Percentiles rank a stretch among this genome's conserved stretches.
phyloP scores from a whole-genome alignment of 2,888 invertebrate genomes.

The Archips crataeganus region DNA sequence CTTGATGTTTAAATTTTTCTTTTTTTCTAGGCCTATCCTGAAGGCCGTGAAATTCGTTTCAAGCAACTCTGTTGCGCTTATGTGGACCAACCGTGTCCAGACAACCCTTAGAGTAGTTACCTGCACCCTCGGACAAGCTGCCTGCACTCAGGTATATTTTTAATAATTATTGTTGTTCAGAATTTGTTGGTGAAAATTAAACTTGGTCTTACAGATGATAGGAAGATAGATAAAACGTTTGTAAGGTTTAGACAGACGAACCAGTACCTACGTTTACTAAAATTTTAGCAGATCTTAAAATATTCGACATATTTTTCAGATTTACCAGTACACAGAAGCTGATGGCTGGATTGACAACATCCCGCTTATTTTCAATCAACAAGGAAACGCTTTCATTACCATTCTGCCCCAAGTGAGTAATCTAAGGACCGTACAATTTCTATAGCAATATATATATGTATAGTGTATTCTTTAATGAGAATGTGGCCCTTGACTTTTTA shows the following conservation, averaged over 20 bases:
- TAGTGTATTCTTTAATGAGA: too few relatives aligned
- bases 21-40: constrained; percentile 84
- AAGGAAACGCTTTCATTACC: constrained; percentile 89
- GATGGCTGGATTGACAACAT: constrained; percentile 94
- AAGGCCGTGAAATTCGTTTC: constrained; percentile 92
- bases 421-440: too few relatives aligned
- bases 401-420: constrained; percentile 88
- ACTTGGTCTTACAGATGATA: too few relatives aligned
- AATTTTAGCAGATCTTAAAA: background rate
- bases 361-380: constrained; percentile 88
- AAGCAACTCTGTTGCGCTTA: constrained; percentile 88
- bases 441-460: too few relatives aligned
- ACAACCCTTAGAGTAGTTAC: constrained; percentile 86
- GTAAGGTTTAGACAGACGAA: too few relatives aligned
- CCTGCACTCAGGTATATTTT: constrained; percentile 61
- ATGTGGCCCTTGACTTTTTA: too few relatives aligned
- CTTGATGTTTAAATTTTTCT: background rate
- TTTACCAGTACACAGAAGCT: constrained; percentile 74
- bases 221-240: too few relatives aligned
- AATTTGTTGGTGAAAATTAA: background rate
- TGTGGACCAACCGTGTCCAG: constrained; percentile 96
- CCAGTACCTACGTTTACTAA: too few relatives aligned
- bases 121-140: constrained; percentile 80
- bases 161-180: background rate
- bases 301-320: constrained; percentile 60